Evolutionary conservation across 2,888 invertebrate genomes (phyloP).

Genomic region (Mythimna loreyi): DNA sequence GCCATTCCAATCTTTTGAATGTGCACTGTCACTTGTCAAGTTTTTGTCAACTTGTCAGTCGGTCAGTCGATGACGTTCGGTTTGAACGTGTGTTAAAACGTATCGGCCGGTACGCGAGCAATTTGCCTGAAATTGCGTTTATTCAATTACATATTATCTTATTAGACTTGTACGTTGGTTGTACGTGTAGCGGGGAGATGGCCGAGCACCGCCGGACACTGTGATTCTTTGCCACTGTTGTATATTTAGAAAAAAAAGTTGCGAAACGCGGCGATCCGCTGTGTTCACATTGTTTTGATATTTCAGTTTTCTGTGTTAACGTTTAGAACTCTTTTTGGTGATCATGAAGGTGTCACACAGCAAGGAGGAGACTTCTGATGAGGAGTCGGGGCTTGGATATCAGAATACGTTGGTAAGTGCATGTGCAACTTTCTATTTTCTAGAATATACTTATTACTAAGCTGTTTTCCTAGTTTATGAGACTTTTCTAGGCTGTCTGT

Average conservation of each 20-base stretch:
- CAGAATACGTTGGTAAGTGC: conserved; percentile 93
- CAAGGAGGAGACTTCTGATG: conserved; percentile 89
- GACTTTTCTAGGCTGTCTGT: conserved; percentile 38
- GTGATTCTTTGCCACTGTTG: conserved; percentile 73
- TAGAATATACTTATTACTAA: conserved; percentile 68
- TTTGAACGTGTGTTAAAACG: conserved; percentile 78
- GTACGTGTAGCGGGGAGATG: conserved; percentile 76
- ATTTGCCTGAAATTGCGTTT: conserved; percentile 87
- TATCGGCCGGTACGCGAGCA: conserved; percentile 76
- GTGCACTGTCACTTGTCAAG: conserved; percentile 78
- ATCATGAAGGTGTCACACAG: conserved; percentile 81
- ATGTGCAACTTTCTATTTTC: conserved; percentile 79
- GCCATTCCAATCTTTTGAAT: conserved; percentile 72
- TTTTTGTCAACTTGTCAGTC: conserved; percentile 79
- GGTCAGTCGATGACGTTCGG: conserved; percentile 81
- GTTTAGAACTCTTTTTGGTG: conserved; percentile 68
- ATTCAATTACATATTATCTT: conserved; percentile 87
- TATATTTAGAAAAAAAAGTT: conserved; percentile 71
- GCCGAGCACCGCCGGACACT: conserved; percentile 74
- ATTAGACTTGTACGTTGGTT: conserved; percentile 76
- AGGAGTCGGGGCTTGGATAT: conserved; percentile 93
- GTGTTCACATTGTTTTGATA: conserved; percentile 78
- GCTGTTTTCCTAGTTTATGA: conserved; percentile 55
- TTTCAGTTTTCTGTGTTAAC: conserved; percentile 75
- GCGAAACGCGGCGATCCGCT: conserved; percentile 57